Evolutionary conservation across 1,140 invertebrate genomes (phyloP).

Genomic region (Drosophila arizonae): DNA sequence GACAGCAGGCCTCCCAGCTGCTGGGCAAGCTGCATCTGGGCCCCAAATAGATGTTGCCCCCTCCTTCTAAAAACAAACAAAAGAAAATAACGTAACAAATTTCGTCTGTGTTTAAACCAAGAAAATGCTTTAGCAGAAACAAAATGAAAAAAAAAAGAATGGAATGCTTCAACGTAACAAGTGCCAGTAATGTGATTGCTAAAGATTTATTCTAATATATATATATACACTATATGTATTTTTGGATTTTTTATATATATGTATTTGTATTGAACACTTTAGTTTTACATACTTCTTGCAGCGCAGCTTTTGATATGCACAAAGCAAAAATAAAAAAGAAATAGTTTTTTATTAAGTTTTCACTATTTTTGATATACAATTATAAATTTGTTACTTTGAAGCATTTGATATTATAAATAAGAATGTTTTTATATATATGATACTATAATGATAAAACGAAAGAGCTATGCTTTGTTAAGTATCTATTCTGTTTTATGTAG

Average conservation of each 20-base stretch:
- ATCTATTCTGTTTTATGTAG: slow-evolving; percentile 72
- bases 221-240: slow-evolving; percentile 56
- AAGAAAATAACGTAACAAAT: slow-evolving; percentile 37
- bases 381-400: slow-evolving; percentile 63
- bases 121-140: slow-evolving; percentile 48
- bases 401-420: slow-evolving; percentile 53
- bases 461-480: slow-evolving; percentile 65
- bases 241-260: slow-evolving; percentile 51
- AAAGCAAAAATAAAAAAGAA: background rate
- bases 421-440: slow-evolving; percentile 21
- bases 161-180: slow-evolving; percentile 76
- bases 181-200: slow-evolving; percentile 81
- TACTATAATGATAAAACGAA: slow-evolving; percentile 28
- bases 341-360: slow-evolving; percentile 29
- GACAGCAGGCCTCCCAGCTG: slow-evolving; percentile 70
- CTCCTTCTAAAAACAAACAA: slow-evolving; percentile 9
- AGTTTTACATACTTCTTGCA: slow-evolving; percentile 8
- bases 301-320: slow-evolving; percentile 14
- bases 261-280: slow-evolving; percentile 23
- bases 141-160: slow-evolving; percentile 35
- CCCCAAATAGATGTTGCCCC: slow-evolving; percentile 56
- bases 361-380: slow-evolving; percentile 15
- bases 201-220: slow-evolving; percentile 56
- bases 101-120: slow-evolving; percentile 37
- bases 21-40: slow-evolving; percentile 76